These are phyloP conservation scores for Lysiphlebus fabarum DNA, from an alignment of 1,140 invertebrate genomes.

Conservation along the genomic window DNA sequence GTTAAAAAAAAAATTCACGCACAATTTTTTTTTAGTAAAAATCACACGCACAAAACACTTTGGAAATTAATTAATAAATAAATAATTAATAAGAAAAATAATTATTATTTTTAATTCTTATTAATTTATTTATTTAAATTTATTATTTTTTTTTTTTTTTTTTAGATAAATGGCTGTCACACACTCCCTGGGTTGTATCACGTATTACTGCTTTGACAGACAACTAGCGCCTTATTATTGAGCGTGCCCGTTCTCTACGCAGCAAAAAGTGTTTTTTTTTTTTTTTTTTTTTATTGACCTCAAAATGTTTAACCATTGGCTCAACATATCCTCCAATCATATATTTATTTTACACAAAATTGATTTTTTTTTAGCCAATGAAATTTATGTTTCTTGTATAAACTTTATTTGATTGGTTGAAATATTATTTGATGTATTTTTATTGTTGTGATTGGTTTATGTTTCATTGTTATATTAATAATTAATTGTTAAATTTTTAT, in stretches of 20 bases:
- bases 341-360: too few species aligned
- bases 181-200: slow-evolving; percentile 7
- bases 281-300: too few species aligned
- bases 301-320: not conserved
- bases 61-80: not conserved
- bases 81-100: not conserved
- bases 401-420: too few species aligned
- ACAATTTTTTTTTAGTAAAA: not conserved
- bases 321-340: not conserved
- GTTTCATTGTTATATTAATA: too few species aligned
- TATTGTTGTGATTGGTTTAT: too few species aligned
- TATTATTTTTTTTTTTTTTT: slow-evolving; percentile 6
- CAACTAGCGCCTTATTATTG: slow-evolving; percentile 21
- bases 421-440: too few species aligned
- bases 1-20: not conserved
- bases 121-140: not conserved
- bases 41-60: not conserved
- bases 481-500: too few species aligned
- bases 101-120: not conserved
- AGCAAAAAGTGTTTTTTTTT: not conserved
- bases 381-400: too few species aligned
- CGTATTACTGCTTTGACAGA: slow-evolving; percentile 13
- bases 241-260: slow-evolving; percentile 17
- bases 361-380: too few species aligned
- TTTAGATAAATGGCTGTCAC: slow-evolving; percentile 11